phyloP scores from a whole-genome alignment of 2,113 vertebrate species.

The Athene cunicularia region DNA sequence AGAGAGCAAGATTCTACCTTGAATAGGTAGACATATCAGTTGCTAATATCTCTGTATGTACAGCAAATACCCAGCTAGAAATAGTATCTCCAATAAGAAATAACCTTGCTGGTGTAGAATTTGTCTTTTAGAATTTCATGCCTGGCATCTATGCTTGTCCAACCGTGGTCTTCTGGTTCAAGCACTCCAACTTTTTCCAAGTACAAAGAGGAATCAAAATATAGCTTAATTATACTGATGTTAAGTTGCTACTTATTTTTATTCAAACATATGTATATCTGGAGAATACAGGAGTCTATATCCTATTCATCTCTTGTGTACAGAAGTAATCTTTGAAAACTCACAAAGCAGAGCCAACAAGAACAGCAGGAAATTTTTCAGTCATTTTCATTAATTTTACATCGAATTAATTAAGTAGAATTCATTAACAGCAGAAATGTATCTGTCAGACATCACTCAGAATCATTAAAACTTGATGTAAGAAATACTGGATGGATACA shows the following conservation, averaged over 20 bases:
- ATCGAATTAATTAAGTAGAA: neutral
- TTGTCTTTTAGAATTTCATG: neutral
- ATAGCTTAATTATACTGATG: neutral
- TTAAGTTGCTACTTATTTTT: neutral
- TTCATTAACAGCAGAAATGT: neutral
- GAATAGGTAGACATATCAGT: neutral
- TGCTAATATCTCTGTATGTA: neutral
- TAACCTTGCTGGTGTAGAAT: neutral
- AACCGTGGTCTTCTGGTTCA: neutral
- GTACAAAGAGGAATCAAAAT: neutral
- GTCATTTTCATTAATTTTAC: neutral
- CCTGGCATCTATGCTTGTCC: neutral
- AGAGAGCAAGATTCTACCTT: neutral
- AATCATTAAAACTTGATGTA: neutral
- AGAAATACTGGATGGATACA: neutral
- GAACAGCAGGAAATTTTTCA: neutral
- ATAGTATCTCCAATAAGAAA: neutral
- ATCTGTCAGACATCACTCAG: neutral
- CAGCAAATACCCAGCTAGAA: neutral
- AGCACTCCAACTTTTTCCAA: neutral
- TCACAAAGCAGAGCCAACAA: neutral
- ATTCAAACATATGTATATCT: neutral
- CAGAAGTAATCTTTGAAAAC: neutral
- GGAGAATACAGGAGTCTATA: neutral
- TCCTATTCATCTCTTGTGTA: neutral